Evolutionary conservation across 2,888 invertebrate genomes (phyloP), one percentile per base, ranked within the genome.

Genomic region (Pandemis corylana): DNA sequence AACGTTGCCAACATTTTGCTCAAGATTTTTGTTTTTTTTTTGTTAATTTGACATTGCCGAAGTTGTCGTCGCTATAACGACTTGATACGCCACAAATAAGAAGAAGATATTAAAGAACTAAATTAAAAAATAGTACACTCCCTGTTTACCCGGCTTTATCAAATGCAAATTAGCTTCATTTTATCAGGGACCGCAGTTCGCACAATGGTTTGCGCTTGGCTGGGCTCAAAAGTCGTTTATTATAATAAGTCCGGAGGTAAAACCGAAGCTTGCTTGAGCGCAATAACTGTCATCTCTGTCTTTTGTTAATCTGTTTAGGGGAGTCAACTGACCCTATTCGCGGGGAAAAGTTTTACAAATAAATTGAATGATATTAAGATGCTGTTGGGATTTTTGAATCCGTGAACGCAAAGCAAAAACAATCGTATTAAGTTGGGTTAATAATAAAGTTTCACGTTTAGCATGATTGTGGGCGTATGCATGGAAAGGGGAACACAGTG

Each of bases 221-320:
- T 13, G 68, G 44, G 51, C 36, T 28, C 44, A 36, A 20, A 15
- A 56, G 61, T 62, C 70, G 62, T 75, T 75, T 67, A 70, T 69
- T 70, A 69, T 66, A 70, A 62, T 74, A 70, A 70, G 51, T 49
- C 59, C 13, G 41, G n/a, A 59, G 73, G 64, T 63, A 68, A 20
- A 56, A 59, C 68, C 68, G 59, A 68, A 68, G 56, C 44, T 68
- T 64, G 63, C 56, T 49, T 12, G 53, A 53, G 28, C 12, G 73
- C 70, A 75, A 75, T 75, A 75, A 70, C 70, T 75, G 74, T 75
- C 74, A 67, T 66, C 69, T 15, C 62, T 44, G 69, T 49, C 74
- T 53, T 70, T 70, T 75, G 74, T 70, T 74, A 74, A 74, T 74
- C 70, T 62, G 61, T 64, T 69, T 69, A 65, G 61, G 51, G 61